Percentiles rank a stretch among this genome's conserved stretches.
phyloP scores from a whole-genome alignment of 2,113 vertebrate genomes.

The Callorhinus ursinus region DNA sequence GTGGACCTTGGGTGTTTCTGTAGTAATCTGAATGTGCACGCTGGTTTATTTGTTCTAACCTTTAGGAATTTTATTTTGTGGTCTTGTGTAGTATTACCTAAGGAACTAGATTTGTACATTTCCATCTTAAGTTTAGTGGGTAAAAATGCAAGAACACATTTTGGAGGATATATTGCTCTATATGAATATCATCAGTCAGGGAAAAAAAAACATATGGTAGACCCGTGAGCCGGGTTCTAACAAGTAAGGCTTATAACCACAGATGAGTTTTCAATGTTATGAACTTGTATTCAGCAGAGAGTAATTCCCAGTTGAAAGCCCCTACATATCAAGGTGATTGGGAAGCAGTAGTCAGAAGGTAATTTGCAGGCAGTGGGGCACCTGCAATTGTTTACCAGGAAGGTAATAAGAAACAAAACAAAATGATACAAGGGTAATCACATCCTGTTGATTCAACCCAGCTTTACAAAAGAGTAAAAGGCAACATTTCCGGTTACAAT shows the following conservation, averaged over 20 bases:
- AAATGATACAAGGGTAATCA: slow-evolving; percentile 16
- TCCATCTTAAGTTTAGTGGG: neutral
- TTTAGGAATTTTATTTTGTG: neutral
- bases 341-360: slow-evolving; percentile 43
- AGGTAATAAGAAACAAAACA: slow-evolving; percentile 64
- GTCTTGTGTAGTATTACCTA: neutral
- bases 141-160: slow-evolving; percentile 15
- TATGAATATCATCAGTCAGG: slow-evolving; percentile 12
- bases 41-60: neutral
- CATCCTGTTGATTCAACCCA: slow-evolving; percentile 20
- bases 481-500: slow-evolving; percentile 2
- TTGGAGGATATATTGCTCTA: neutral
- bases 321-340: slow-evolving; percentile 30
- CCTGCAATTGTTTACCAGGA: neutral
- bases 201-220: neutral
- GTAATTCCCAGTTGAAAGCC: slow-evolving; percentile 42
- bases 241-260: neutral
- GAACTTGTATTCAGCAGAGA: slow-evolving; percentile 34
- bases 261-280: neutral
- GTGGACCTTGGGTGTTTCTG: neutral
- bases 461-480: neutral
- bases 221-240: neutral
- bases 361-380: slow-evolving; percentile 23
- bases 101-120: slow-evolving; percentile 1
- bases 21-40: neutral